Evolutionary conservation across 1,140 invertebrate species (phyloP), one percentile per base, ranked within the genome.

Genomic region (Macrotrachela quadricornifera): DNA sequence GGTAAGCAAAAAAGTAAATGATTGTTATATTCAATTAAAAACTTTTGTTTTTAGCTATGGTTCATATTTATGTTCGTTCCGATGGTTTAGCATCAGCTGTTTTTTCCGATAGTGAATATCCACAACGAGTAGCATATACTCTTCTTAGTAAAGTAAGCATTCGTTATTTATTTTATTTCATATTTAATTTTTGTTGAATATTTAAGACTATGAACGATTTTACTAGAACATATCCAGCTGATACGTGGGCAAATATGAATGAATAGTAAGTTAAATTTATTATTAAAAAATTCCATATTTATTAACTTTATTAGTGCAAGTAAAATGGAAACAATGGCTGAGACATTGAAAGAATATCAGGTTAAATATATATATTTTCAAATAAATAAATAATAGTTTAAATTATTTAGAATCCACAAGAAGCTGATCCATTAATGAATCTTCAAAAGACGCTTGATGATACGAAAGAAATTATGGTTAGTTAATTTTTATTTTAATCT

Each of bases 361-460:
- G n/a, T n/a, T n/a, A n/a, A n/a, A n/a, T n/a, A n/a, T n/a, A n/a
- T n/a, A n/a, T n/a, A n/a, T n/a, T n/a, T n/a, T n/a, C n/a, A n/a
- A n/a, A n/a, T n/a, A n/a, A n/a, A n/a, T n/a, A n/a, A n/a, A n/a
- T n/a, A n/a, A n/a, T n/a, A n/a, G n/a, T 16, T 38, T 56, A 48
- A 38, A 13, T 37, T 21, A 30, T 45, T 55, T 37, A 96, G 74
- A 90, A 96, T 75, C 92, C 92, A 2, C 76, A 78, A 59, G 86
- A 96, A 73, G 90, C 91, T 13, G 92, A 99, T 76, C 80, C 90
- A 16, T 76, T 99, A 60, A 90, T 86, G 0, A 91, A 83, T 73
- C 88, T 97, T 65, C 91, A 99, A 71, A 79, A 80, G 62, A 91
- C 97, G 66, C 74, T 99, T 46, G 92, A 97, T 73, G 94, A 99